Base-by-base conservation (phyloP, 2,797 vertebrate species). In the Cossypha dichroa region DNA sequence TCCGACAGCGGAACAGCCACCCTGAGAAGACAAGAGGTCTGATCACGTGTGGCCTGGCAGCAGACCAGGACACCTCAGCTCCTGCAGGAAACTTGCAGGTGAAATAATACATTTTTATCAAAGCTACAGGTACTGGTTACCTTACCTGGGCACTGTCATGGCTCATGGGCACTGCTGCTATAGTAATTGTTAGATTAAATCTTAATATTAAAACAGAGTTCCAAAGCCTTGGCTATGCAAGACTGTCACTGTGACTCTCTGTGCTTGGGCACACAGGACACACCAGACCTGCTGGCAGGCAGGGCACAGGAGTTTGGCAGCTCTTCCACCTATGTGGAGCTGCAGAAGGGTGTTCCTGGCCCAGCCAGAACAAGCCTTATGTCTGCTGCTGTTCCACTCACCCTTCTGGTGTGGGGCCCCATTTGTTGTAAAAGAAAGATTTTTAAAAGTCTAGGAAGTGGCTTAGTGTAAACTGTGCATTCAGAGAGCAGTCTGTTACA, bases 401-500 rank as follows among this genome's bases (percentile, higher is more conserved):
- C 34, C 28, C 34, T 54, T 41, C 19, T 5, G 4, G 38, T 2
- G 0, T 15, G 60, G 51, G 10, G 26, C 16, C 25, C 14, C 5
- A 0, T 33, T 68, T 15, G 9, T 6, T 67, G 72, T 9, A 58
- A 77, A 62, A 41, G 23, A 64, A 3, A 23, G 34, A 46, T 15
- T 62, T 33, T 19, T 40, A 0, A 28, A 31, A 55, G 77, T 8
- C 38, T 40, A 26, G 43, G 46, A 70, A 54, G 46, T 10, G 56
- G 40, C 66, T 51, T 56, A 48, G 58, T 21, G 64, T 60, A 60
- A 94, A 48, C 13, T 7, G 25, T 56, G 81, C 51, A 38, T 85
- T 76, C 83, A 92, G 75, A 80, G 62, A 88, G 67, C 46, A 55
- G 64, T 40, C 75, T 74, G 68, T 79, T 72, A 54, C 41, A 3